Base-by-base conservation (phyloP, 2,113 vertebrate species). In the Argyrosomus japonicus region DNA sequence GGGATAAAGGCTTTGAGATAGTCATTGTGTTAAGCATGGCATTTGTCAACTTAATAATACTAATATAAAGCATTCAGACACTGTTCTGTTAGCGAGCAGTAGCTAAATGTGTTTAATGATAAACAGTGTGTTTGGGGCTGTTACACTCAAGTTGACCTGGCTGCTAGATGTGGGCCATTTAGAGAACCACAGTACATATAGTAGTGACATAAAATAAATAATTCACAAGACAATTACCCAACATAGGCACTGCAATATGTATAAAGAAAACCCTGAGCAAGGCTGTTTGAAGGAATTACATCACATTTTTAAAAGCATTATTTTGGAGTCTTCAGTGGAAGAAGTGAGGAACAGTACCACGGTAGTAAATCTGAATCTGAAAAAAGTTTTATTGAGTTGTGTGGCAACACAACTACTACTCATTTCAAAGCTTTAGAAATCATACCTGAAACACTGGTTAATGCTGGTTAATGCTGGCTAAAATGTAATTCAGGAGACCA, bases 141-240 rank as follows among this genome's bases (percentile, higher is more conserved):
- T 79, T 53, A 27, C 32, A 50, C 67, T 69, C 23, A 23, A 8
- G 40, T 56, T 87, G 79, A 87, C 69, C 74, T 36, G 32, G 48
- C 60, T 65, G 58, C 63, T 17, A 21, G 5, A 61, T 70, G 64
- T 21, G 6, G 43, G 32, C 17, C 62, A 47, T 77, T 84, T 51
- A 45, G 40, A 70, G 10, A 61, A 40, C 47, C 19, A 45, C 15
- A 40, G 23, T 80, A 45, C 63, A 45, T 45, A 65, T 71, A 75
- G 45, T 56, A 27, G 29, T 53, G 43, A 78, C 19, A 65, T n/a
- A 64, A 75, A 48, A 88, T 85, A 68, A 88, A 84, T 84, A 62
- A 83, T 85, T 87, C 75, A 81, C 51, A 56, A 68, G 69, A 76
- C 76, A 81, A 77, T 88, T 71, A 75, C 43, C 43, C 68, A 71